Conservation (phyloP, 1,140 invertebrate species). For the Cyphomyrmex costatus region DNA sequence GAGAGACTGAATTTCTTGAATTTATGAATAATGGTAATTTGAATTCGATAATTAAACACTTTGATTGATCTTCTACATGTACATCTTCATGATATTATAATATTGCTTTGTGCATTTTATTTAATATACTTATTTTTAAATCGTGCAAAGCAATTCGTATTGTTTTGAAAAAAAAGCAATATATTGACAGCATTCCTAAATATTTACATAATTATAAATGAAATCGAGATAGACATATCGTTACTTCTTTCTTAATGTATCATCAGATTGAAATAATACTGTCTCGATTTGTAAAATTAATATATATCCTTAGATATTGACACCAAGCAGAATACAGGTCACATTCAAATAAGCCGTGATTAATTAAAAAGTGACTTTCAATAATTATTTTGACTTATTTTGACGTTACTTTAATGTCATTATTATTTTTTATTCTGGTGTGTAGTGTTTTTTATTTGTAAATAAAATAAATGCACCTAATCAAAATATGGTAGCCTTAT, state of each 20-base stretch:
- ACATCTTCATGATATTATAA: neutral
- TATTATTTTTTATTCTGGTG: no score
- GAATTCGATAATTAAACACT: neutral
- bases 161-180: neutral
- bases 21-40: neutral
- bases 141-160: neutral
- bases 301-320: neutral
- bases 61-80: neutral
- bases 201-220: constrained; percentile 7
- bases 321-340: no score
- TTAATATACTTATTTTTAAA: constrained; percentile 6
- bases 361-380: no score
- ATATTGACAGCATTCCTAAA: neutral
- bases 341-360: no score
- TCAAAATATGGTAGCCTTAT: neutral
- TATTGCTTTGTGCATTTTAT: neutral
- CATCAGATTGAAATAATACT: neutral
- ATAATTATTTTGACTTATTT: no score
- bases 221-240: neutral
- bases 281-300: neutral
- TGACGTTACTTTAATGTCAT: no score
- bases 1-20: neutral
- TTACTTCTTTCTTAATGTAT: neutral
- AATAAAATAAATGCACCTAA: neutral
- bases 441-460: neutral